Percentiles rank a stretch among this genome's conserved stretches.
These are phyloP conservation scores for Drosophila borealis DNA, from an alignment of 2,888 invertebrate species.

Conservation along the genomic window DNA sequence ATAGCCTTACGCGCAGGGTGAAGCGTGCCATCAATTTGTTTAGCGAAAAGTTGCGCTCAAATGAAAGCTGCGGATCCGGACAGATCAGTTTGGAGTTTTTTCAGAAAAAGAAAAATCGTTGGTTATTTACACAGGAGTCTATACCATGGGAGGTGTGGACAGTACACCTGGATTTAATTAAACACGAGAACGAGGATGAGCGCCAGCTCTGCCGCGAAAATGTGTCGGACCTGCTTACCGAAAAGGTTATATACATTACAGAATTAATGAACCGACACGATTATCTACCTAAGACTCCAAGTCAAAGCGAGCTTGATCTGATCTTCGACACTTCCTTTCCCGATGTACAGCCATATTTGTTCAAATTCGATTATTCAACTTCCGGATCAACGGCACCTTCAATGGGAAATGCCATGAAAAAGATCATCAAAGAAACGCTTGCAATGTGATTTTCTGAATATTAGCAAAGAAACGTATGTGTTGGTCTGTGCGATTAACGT, in stretches of 20 bases:
- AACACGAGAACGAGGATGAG: slow-evolving; percentile 94
- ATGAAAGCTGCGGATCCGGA: slow-evolving; percentile 90
- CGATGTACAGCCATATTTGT: slow-evolving; percentile 98
- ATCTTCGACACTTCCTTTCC: slow-evolving; percentile 97
- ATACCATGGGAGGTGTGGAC: slow-evolving; percentile 99
- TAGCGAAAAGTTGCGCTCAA: slow-evolving; percentile 91
- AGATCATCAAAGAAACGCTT: slow-evolving; percentile 93
- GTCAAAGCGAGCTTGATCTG: slow-evolving; percentile 94
- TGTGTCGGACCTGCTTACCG: slow-evolving; percentile 94
- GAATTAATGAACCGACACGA: slow-evolving; percentile 98
- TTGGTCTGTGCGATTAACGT: not conserved
- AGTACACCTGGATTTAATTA: slow-evolving; percentile 94
- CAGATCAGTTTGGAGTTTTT: slow-evolving; percentile 98
- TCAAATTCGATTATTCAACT: slow-evolving; percentile 94
- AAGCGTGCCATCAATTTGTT: slow-evolving; percentile 92
- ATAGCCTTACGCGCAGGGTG: slow-evolving; percentile 89
- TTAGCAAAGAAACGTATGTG: not conserved
- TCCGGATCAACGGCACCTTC: slow-evolving; percentile 92
- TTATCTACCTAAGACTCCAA: slow-evolving; percentile 98
- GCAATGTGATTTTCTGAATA: slow-evolving; percentile 87
- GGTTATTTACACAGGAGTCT: slow-evolving; percentile 95
- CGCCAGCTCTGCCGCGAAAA: slow-evolving; percentile 94
- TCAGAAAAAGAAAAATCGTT: slow-evolving; percentile 94
- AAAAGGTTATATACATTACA: slow-evolving; percentile 97
- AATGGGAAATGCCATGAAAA: slow-evolving; percentile 95